These are phyloP conservation scores for Zoanthus solanderi DNA, from an alignment of 92 coral and sea anemone species.

Conservation along the genomic window DNA sequence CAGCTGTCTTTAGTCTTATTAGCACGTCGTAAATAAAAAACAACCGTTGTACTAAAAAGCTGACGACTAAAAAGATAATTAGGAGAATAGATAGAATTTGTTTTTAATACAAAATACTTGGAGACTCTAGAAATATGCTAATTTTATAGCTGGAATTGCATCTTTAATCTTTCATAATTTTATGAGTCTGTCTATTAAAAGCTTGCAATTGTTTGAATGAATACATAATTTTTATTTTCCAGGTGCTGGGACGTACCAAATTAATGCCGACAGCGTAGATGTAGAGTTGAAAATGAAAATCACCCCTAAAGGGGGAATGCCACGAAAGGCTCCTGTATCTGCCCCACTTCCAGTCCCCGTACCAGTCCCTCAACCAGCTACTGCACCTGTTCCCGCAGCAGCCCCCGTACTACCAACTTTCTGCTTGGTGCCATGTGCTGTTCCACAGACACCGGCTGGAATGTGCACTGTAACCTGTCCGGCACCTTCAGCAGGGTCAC, in stretches of 20 bases:
- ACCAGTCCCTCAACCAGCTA: neutral
- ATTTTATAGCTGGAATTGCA: too few species aligned
- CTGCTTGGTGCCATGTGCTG: conserved; percentile 30
- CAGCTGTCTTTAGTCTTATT: too few species aligned
- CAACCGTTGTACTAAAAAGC: too few species aligned
- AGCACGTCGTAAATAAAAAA: too few species aligned
- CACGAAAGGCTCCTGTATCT: neutral
- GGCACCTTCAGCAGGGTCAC: conserved; percentile 38
- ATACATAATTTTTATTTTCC: neutral
- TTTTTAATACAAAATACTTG: too few species aligned
- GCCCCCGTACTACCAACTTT: conserved; percentile 44
- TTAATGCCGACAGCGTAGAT: conserved; percentile 69
- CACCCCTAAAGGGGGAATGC: conserved; percentile 33
- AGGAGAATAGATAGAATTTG: too few species aligned
- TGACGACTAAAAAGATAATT: too few species aligned
- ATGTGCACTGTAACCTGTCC: conserved; percentile 34
- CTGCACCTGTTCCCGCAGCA: neutral
- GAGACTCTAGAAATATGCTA: too few species aligned
- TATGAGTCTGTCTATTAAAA: neutral
- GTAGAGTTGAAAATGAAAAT: conserved; percentile 73
- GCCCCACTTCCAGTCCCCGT: conserved; percentile 1
- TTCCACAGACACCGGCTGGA: conserved; percentile 11
- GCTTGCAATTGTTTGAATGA: too few species aligned
- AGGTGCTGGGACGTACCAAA: conserved; percentile 85
- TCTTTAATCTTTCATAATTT: too few species aligned